A percentile compares a stretch with the other conserved stretches of the same genome.
These are phyloP conservation scores for Cololabis saira DNA, from an alignment of 2,113 vertebrate genomes.

Conservation along the genomic window DNA sequence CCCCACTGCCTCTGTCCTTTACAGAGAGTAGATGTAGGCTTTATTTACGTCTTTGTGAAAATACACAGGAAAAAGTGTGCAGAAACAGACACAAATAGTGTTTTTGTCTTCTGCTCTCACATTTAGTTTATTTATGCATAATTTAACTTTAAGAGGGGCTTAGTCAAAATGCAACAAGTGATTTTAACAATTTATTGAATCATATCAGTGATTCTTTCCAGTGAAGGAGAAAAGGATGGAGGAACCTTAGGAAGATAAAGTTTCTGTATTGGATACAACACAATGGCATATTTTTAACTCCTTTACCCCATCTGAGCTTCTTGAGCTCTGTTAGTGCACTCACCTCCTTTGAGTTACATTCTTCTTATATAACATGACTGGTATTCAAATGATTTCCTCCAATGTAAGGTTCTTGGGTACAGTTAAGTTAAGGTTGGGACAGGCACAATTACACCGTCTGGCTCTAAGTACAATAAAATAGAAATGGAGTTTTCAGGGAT, in stretches of 20 bases:
- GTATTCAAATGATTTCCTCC: not conserved
- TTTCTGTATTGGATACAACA: conserved; percentile 1
- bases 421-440: conserved; percentile 4
- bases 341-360: conserved; percentile 6
- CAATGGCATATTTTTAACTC: not conserved
- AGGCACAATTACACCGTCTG: conserved; percentile 20
- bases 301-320: conserved; percentile 2
- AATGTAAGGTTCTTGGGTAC: conserved; percentile 8
- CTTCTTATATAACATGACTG: not conserved
- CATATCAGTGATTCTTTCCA: not conserved
- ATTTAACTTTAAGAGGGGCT: not conserved
- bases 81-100: not conserved
- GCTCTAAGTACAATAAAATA: conserved; percentile 35
- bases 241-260: not conserved
- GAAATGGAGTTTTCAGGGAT: conserved; percentile 36
- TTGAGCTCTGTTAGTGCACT: not conserved
- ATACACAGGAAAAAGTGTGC: conserved; percentile 15
- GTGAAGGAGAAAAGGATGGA: not conserved
- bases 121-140: too few relatives aligned
- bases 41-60: conserved; percentile 65
- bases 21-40: conserved; percentile 48
- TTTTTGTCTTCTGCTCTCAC: not conserved
- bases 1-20: conserved; percentile 51
- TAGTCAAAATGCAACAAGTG: not conserved
- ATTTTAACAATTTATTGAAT: conserved; percentile 1